phyloP scores from a whole-genome alignment of 2,113 vertebrate species.

The Eleginops maclovinus region DNA sequence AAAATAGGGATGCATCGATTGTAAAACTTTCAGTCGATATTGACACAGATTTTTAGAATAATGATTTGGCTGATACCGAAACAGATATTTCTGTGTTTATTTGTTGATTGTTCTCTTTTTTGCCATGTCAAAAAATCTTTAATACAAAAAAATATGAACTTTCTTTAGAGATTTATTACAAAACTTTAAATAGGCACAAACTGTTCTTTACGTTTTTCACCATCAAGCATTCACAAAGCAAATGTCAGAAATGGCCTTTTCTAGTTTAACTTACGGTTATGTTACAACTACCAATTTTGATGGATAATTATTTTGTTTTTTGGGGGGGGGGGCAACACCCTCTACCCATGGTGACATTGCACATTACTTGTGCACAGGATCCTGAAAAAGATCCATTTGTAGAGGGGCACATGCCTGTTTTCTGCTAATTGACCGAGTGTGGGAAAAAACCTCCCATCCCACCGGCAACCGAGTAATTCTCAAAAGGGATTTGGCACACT shows the following conservation, averaged over 20 bases:
- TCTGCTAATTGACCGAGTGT: slow-evolving; percentile 7
- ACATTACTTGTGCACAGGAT: not conserved
- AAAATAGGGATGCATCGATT: no score
- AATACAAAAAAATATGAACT: no score
- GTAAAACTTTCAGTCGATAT: no score
- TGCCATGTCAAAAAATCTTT: no score
- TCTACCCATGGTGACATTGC: no score
- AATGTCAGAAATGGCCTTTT: not conserved
- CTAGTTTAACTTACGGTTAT: not conserved
- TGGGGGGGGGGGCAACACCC: no score
- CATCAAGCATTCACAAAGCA: not conserved
- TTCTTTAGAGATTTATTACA: no score
- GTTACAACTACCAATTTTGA: not conserved
- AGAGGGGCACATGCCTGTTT: not conserved
- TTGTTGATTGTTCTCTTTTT: no score
- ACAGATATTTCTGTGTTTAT: no score
- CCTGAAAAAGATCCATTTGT: not conserved
- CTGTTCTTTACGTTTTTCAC: not conserved
- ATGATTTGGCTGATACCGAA: no score
- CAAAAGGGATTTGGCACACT: slow-evolving; percentile 42
- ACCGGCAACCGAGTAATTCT: slow-evolving; percentile 30
- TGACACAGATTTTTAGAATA: no score
- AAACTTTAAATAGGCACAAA: no score
- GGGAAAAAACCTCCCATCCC: slow-evolving; percentile 9
- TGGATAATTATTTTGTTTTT: not conserved